Base-by-base conservation (phyloP, 2,888 invertebrate species). In the Patella caerulea region DNA sequence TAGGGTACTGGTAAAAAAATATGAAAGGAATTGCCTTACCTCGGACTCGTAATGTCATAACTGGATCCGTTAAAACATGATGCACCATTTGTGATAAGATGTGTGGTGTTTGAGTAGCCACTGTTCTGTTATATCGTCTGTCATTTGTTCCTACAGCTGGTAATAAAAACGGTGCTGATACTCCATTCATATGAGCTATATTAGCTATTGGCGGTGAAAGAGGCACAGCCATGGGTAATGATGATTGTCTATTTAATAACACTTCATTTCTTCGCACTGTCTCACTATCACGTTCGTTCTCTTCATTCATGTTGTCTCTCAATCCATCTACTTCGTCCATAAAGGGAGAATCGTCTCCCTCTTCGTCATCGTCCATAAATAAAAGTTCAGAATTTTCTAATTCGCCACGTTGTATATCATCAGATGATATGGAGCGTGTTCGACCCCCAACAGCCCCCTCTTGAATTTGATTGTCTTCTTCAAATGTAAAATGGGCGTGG, bases 61-160 rank as follows among this genome's bases (percentile, higher is more conserved):
- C 65, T 65, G 65, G 65, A 19, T 65, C 65, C 14, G 65, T 24
- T 24, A 83, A 75, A 55, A 82, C 82, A 72, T 87, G 83, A 34
- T 78, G 79, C 12, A 87, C 78, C 56, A 86, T 75, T 73, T 84
- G 84, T 65, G 86, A 82, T 73, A 83, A 79, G 45, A 82, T 82
- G 79, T 83, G 85, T n/a, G 87, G 88, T 15, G 87, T 87, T 75
- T 87, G 87, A n/a, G 88, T 88, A 69, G 85, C 86, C 11, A 65
- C 65, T 24, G 19, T 65, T 24, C 19, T 15, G 12, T 24, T 24
- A 65, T 24, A 65, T 2, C 65, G 65, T 45, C 45, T 45, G 9
- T 45, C 45, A 45, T 45, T 45, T 45, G 45, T 45, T 45, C 45
- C 45, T 9, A 45, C 45, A 24, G 19, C 65, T 24, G 65, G 65